phyloP scores from a whole-genome alignment of 2,797 vertebrate genomes.

The Lepus oiostolus region DNA sequence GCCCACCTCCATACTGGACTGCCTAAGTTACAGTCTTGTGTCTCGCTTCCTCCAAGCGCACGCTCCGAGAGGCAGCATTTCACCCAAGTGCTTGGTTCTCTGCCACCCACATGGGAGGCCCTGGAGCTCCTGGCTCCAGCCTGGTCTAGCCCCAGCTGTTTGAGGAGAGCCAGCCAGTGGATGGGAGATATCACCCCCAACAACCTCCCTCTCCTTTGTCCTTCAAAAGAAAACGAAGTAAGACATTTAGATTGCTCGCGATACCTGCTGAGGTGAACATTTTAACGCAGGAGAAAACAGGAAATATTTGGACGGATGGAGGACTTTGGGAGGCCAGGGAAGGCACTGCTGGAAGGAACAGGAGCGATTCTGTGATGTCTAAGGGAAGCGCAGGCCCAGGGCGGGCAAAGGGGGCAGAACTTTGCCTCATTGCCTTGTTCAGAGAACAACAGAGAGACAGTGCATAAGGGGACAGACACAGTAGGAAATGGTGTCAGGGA shows the following conservation, averaged over 20 bases:
- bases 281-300: neutral
- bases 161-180: too few species aligned
- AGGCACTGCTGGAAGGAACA: neutral
- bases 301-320: neutral
- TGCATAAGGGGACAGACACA: too few species aligned
- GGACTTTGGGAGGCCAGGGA: neutral
- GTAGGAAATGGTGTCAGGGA: neutral
- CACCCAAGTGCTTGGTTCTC: too few species aligned
- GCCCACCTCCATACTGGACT: too few species aligned
- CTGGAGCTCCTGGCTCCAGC: too few species aligned
- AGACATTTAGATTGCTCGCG: neutral
- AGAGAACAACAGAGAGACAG: neutral
- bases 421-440: neutral
- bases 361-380: neutral
- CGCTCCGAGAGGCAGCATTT: too few species aligned
- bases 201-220: too few species aligned
- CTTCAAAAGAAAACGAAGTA: neutral
- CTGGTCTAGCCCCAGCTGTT: too few species aligned
- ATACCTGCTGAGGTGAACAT: neutral
- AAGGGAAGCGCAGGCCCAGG: neutral
- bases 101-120: too few species aligned
- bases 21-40: too few species aligned
- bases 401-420: neutral
- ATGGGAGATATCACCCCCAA: too few species aligned
- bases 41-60: too few species aligned